A percentile compares a stretch with the other conserved stretches of the same genome.
Conservation (phyloP, 2,888 invertebrate genomes). For the Tridacna gigas region DNA sequence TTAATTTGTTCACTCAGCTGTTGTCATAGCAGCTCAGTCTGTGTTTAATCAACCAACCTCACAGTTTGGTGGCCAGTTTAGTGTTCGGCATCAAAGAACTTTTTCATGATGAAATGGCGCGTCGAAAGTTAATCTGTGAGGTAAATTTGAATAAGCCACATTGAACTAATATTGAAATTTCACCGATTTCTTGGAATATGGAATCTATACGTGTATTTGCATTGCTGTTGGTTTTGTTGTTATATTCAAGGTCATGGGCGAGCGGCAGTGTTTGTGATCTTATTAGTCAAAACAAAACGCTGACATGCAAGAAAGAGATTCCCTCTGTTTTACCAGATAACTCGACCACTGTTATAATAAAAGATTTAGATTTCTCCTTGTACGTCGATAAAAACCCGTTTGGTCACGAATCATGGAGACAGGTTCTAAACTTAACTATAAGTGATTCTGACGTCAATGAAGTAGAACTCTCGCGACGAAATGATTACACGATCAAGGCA, state of each 20-base stretch:
- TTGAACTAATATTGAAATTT: too few species aligned
- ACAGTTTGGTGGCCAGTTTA: too few species aligned
- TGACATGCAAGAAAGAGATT: not conserved
- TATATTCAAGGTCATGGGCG: not conserved
- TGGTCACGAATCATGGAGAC: not conserved
- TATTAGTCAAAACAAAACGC: not conserved
- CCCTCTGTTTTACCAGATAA: not conserved
- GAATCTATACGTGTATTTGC: too few species aligned
- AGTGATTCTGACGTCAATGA: not conserved
- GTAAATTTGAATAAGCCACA: too few species aligned
- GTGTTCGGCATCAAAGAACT: too few species aligned
- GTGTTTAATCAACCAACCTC: too few species aligned
- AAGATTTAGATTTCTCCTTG: not conserved
- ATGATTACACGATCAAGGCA: not conserved
- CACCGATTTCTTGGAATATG: too few species aligned
- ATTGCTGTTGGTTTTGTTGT: not conserved
- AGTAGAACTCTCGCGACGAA: not conserved
- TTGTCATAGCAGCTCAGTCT: too few species aligned
- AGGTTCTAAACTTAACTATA: not conserved
- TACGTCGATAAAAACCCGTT: not conserved
- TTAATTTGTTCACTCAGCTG: too few species aligned
- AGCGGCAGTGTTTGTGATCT: not conserved
- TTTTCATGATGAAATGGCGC: too few species aligned
- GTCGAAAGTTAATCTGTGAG: too few species aligned
- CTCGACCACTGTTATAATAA: not conserved